Conservation (phyloP, 2,797 vertebrate genomes). For the Semotilus atromaculatus region DNA sequence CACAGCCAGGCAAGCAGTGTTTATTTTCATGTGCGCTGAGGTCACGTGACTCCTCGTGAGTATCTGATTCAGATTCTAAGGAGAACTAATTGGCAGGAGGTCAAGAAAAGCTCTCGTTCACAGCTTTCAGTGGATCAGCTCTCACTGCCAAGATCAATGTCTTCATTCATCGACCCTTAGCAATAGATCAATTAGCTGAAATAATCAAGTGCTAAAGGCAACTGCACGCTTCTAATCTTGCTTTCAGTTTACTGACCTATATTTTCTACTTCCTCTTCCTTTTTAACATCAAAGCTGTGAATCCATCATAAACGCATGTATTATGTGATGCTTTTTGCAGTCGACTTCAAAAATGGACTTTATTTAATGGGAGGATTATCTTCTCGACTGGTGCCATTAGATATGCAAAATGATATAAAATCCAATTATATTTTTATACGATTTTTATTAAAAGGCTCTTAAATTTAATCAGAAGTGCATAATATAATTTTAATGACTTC, state of each 20-base stretch:
- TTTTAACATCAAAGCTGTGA: conserved; percentile 1
- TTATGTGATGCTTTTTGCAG: neutral
- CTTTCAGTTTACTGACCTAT: conserved; percentile 7
- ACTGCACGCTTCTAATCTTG: neutral
- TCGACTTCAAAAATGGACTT: conserved; percentile 11
- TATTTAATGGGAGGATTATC: neutral
- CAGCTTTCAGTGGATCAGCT: conserved; percentile 7
- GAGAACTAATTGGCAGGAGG: conserved; percentile 11
- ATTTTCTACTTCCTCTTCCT: neutral
- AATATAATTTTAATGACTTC: conserved; percentile 12
- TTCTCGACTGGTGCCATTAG: neutral
- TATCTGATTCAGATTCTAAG: neutral
- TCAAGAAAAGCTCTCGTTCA: conserved; percentile 16
- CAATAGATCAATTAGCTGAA: conserved; percentile 28
- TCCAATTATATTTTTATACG: conserved; percentile 28
- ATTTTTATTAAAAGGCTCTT: conserved; percentile 31
- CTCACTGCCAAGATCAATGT: conserved; percentile 24
- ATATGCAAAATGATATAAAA: conserved; percentile 43
- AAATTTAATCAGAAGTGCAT: conserved; percentile 6
- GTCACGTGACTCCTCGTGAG: neutral
- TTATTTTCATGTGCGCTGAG: neutral
- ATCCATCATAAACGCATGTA: neutral
- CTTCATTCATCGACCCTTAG: conserved; percentile 16
- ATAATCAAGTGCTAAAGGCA: conserved; percentile 34
- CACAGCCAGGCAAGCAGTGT: neutral